Base-by-base conservation (phyloP, 1,140 invertebrate species). In the Euborellia annulipes region DNA sequence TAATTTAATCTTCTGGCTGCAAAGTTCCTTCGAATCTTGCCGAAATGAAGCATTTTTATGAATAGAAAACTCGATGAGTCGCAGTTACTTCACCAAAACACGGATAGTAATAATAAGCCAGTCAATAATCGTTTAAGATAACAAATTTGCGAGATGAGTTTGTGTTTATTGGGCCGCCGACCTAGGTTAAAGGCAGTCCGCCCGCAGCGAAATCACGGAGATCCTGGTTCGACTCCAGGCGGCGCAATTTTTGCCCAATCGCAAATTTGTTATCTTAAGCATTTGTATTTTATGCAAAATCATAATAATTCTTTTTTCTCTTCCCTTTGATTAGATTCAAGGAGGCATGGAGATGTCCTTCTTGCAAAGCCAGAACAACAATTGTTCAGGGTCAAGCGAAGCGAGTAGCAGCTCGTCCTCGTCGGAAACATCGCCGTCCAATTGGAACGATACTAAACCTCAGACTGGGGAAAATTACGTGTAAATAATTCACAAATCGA, bases 301-400 rank as follows among this genome's bases (percentile, higher is more conserved):
- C 8, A 11, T 16, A 11, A 16, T 40, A 40, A 9, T 17, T 11
- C 17, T 11, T 8, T 40, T 8, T 40, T 40, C 9, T 9, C 17
- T 13, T 19, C 9, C 9, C 8, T 16, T 16, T n/a, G 7, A 6
- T 14, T 20, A 54, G 53, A 54, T 50, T 36, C 48, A 50, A 18
- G 47, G 32, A 23, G 43, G 40, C 7, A 51, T 54, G 47, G 53
- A 54, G 14, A 54, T 54, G 32, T 50, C 53, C 7, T 54, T 45
- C 18, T 37, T 54, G 14, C 38, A 51, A 14, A 67, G 69, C 36
- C 69, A 72, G 55, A 72, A 72, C 62, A 72, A 73, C 67, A 72
- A 72, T 57, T 64, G 63, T 51, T 67, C 60, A 51, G 58, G 51
- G 21, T 44, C 55, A 18, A 47, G 45, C 17, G 53, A 52, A 32